Base-by-base conservation (phyloP, 2,797 vertebrate species). In the Amblyopsis hoosieri region DNA sequence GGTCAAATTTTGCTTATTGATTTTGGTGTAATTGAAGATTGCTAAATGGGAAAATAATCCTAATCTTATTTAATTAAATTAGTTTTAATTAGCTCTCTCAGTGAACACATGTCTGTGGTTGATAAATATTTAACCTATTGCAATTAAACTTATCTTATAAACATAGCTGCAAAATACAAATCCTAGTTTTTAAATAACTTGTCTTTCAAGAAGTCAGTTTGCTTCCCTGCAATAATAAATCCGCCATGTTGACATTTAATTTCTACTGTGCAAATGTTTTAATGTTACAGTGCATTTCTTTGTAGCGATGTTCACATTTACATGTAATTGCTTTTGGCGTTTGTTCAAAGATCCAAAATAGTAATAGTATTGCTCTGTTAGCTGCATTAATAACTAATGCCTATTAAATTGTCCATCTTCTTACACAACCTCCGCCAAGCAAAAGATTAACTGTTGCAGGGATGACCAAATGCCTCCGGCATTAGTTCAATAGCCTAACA, bases 261-360 rank as follows among this genome's bases (percentile, higher is more conserved):
- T 69, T 29, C n/a, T 59, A 50, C 17, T n/a, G 33, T 57, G 67
- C 53, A 56, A 68, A 23, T 69, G 33, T 29, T 29, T 29, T 37
- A 42, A 42, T 42, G 23, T 29, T 29, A 4, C 37, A 9, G 37
- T 42, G 37, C 60, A 67, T 57, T 54, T 57, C 54, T 67, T 68
- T 55, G 31, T 8, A 53, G 51, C 66, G 72, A 66, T 15, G 14
- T 82, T 62, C 74, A 71, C 62, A 4, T 17, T 59, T 69, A 69
- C 31, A 55, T 60, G 46, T 81, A 68, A 83, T 74, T 80, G 52
- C 50, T 2, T 37, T 50, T 12, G 64, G 60, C 4, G 15, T 83
- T 86, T 57, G 80, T 86, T 56, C 70, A 66, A 79, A 56, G 62
- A 65, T 63, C 54, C 54, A 57, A 57, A 74, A 82, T 66, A 87